Evolutionary conservation across 2,797 vertebrate species (phyloP).

Genomic region (Pantherophis alleghaniensis): DNA sequence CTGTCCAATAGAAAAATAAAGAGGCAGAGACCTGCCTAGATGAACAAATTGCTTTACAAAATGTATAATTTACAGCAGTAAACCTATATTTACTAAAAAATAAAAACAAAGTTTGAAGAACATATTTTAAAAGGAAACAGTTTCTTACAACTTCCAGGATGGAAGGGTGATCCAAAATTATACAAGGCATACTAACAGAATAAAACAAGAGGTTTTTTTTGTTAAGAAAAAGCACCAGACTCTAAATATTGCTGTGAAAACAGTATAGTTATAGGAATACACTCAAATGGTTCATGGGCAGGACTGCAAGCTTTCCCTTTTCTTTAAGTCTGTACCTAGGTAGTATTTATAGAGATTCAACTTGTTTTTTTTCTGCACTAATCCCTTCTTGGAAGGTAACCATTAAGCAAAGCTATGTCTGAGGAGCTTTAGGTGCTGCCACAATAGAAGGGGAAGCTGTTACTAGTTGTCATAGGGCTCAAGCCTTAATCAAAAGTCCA

Average conservation of each 20-base stretch:
- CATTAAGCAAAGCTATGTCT: background rate
- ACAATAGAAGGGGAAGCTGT: too few species aligned
- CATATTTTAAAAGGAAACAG: conserved; percentile 9
- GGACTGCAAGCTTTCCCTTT: background rate
- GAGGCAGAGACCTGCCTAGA: conserved; percentile 13
- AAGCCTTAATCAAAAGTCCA: background rate
- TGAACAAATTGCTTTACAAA: conserved; percentile 27
- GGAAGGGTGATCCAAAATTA: background rate
- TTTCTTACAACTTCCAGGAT: background rate
- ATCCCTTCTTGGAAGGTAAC: conserved; percentile 15
- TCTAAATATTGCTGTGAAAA: conserved; percentile 5
- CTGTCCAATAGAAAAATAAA: conserved; percentile 36
- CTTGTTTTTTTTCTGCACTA: background rate
- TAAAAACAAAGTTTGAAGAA: conserved; percentile 5
- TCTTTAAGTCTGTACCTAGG: background rate
- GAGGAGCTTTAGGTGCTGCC: background rate
- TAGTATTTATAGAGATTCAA: background rate
- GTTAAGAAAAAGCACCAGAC: background rate
- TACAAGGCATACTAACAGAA: background rate
- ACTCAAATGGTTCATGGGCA: background rate
- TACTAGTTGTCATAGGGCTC: background rate
- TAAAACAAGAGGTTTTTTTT: background rate
- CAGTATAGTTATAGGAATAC: background rate
- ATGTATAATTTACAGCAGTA: conserved; percentile 22
- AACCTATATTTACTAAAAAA: conserved; percentile 30